Percentiles rank a stretch among this genome's conserved stretches.
Evolutionary conservation across 1,140 invertebrate species (phyloP).

Genomic region (Zaprionus davidi): DNA sequence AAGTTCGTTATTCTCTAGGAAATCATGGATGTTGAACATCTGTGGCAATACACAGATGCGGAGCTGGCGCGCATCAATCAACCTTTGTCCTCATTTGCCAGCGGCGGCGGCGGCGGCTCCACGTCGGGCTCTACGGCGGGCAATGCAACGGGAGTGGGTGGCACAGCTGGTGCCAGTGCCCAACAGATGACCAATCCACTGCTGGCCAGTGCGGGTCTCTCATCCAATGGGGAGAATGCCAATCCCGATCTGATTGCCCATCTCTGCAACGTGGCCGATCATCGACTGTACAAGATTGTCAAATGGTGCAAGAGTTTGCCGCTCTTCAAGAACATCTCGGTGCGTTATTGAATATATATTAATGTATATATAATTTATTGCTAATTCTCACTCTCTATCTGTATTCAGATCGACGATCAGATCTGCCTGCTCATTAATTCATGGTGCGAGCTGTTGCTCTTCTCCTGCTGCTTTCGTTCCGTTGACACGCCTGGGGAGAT

Average conservation of each 20-base stretch:
- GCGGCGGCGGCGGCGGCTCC: conserved; percentile 51
- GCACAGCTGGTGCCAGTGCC: conserved; percentile 54
- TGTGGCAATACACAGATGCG: conserved; percentile 95
- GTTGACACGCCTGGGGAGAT: conserved; percentile 94
- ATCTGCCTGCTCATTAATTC: conserved; percentile 98
- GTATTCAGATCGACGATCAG: conserved; percentile 95
- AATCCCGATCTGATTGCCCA: conserved; percentile 93
- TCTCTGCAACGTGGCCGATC: conserved; percentile 96
- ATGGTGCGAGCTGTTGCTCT: conserved; percentile 97
- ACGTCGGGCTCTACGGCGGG: conserved; percentile 52
- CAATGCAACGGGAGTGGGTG: conserved; percentile 18
- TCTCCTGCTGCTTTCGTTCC: conserved; percentile 96
- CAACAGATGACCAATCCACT: conserved; percentile 87
- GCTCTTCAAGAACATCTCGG: conserved; percentile 97
- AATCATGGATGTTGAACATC: conserved; percentile 97
- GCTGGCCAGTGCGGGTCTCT: conserved; percentile 87
- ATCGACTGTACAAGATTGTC: conserved; percentile 98
- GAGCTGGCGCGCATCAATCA: conserved; percentile 87
- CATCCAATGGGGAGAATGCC: conserved; percentile 87
- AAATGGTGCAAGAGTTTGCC: conserved; percentile 99
- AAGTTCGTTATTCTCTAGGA: conserved; percentile 86
- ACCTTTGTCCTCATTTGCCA: conserved; percentile 80
- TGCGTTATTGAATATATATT: conserved; percentile 84
- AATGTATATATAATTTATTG: background rate
- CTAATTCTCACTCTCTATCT: background rate